Base-by-base conservation (phyloP, 2,113 vertebrate species). In the Litocranius walleri region DNA sequence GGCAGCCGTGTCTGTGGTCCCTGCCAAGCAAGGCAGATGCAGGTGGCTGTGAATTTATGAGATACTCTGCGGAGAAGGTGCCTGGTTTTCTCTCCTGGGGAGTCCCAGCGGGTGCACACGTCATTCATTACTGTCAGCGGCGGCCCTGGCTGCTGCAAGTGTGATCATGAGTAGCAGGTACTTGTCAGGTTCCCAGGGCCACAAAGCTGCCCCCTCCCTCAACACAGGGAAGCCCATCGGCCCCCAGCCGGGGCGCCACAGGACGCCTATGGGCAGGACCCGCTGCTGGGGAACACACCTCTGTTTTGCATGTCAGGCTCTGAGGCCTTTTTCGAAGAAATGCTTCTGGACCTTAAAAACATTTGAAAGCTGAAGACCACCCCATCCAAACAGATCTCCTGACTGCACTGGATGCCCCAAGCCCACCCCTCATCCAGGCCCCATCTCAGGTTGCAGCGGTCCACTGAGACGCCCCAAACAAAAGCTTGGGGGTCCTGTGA, bases 81-180 rank as follows among this genome's bases (percentile, higher is more conserved):
- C n/a, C 30, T 5, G 0, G 48, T 0, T n/a, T 30, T 0, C 56
- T 52, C 40, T 40, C 91, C 61, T 29, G 33, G 9, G 61, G 59
- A 30, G 13, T 27, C 21, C 21, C 1, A 0, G 59, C 0, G 0
- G 8, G 5, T 0, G 0, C 4, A 5, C 4, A 0, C 8, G 19
- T 23, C 6, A 1, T 7, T 1, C 3, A 3, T 21, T 3, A 6
- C 25, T 33, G 2, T 9, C 0, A 0, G 27, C 0, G 1, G 33
- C 13, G 3, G 30, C 33, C 27, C 15, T 0, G 33, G 36, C 19
- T 1, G 36, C 30, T 0, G 64, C 4, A 4, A 19, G 30, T 0
- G 0, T 8, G 15, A 11, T 5, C 14, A 0, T 6, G 14, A 36
- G 21, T 0, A 2, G 3, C 36, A 33, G 45, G 52, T 1, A 3